Evolutionary conservation across 2,113 vertebrate genomes (phyloP).

Genomic region (Tachysurus vachellii): DNA sequence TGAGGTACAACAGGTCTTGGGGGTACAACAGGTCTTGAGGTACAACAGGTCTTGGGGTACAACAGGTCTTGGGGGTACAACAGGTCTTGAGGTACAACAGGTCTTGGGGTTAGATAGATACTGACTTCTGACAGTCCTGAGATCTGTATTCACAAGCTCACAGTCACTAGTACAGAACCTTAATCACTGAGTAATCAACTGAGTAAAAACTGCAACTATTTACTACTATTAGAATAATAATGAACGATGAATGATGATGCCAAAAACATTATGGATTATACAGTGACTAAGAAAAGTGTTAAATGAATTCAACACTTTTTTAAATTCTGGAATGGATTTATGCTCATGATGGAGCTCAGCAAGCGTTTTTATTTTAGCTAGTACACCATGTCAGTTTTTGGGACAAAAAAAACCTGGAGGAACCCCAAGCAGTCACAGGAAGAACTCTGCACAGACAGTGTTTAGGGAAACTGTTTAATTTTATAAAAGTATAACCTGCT

Average conservation of each 20-base stretch:
- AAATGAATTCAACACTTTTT: background rate
- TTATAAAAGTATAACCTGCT: background rate
- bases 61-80: background rate
- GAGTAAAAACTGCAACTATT: background rate
- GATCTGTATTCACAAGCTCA: background rate
- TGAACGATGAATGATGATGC: background rate
- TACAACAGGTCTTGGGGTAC: background rate
- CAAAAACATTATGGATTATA: background rate
- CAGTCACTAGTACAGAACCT: background rate
- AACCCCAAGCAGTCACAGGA: background rate
- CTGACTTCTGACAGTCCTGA: background rate
- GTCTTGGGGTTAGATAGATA: no score
- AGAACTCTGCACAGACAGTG: background rate
- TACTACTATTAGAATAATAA: background rate
- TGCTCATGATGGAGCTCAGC: background rate
- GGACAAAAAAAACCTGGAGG: background rate
- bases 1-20: background rate
- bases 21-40: no score
- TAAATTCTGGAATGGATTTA: background rate
- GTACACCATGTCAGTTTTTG: background rate
- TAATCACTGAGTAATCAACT: background rate
- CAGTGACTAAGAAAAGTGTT: background rate
- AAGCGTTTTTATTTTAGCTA: background rate
- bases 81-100: no score
- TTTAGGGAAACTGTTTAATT: background rate